Percentiles rank a stretch among this genome's conserved stretches.
Conservation (phyloP, 2,888 invertebrate genomes). For the Eristalis pertinax region DNA sequence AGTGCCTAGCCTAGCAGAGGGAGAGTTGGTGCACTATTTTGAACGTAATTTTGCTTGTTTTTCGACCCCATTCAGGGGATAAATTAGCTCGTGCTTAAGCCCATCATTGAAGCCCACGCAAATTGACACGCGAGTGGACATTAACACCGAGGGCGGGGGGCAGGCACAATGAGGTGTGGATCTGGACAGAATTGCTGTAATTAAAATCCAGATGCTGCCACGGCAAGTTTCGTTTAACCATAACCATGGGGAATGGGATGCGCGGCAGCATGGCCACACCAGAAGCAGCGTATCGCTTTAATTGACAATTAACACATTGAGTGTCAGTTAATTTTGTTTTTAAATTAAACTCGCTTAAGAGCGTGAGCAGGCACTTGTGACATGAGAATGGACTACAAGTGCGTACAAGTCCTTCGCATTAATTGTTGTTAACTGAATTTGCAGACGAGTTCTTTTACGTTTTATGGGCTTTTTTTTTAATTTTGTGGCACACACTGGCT, state of each 20-base stretch:
- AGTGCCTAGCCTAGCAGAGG: too few relatives aligned
- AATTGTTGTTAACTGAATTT: constrained; percentile 44
- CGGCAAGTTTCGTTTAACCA: constrained; percentile 9
- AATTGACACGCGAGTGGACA: not conserved
- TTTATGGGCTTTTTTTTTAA: not conserved
- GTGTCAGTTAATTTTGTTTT: constrained; percentile 62
- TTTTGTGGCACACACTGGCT: not conserved
- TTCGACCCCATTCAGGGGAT: not conserved
- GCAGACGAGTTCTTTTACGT: constrained; percentile 11
- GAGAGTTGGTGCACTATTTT: not conserved
- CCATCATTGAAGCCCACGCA: not conserved
- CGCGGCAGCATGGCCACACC: not conserved
- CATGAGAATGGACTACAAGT: not conserved
- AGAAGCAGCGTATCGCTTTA: constrained; percentile 36
- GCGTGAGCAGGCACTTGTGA: not conserved
- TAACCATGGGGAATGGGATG: not conserved
- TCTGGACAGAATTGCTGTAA: constrained; percentile 43
- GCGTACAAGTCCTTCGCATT: constrained; percentile 28
- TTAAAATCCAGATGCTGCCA: constrained; percentile 47
- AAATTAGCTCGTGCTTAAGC: not conserved
- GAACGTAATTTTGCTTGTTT: not conserved
- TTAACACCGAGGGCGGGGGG: not conserved
- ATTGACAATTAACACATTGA: constrained; percentile 70
- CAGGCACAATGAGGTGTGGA: not conserved
- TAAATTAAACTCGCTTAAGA: constrained; percentile 57